A percentile compares a stretch with the other conserved stretches of the same genome.
Conservation (phyloP, 2,888 invertebrate genomes). For the Chaitophorus viminalis region DNA sequence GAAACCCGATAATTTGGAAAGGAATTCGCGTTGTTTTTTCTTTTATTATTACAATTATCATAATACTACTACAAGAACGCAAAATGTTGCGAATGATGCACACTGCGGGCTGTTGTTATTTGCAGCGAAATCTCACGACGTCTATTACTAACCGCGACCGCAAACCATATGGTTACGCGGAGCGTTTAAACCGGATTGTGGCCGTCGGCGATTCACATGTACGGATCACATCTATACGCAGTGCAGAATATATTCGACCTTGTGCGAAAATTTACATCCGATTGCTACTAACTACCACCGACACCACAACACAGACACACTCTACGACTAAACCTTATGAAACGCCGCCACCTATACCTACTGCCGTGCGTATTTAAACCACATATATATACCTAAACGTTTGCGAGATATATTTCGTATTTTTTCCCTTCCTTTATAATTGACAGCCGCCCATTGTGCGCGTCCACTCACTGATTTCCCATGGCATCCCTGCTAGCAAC, state of each 20-base stretch:
- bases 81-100: neutral
- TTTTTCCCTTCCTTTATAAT: constrained; percentile 16
- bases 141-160: neutral
- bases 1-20: neutral
- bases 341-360: neutral
- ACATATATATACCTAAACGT: neutral
- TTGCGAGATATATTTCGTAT: constrained; percentile 9
- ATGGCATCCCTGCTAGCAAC: constrained; percentile 7
- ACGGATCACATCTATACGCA: neutral
- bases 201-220: constrained; percentile 22
- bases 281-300: neutral
- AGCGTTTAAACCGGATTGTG: constrained; percentile 36
- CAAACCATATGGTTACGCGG: constrained; percentile 34
- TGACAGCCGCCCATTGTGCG: constrained; percentile 35
- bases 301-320: neutral
- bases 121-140: constrained; percentile 31
- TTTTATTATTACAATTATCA: neutral
- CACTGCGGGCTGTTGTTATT: no score
- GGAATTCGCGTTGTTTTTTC: neutral
- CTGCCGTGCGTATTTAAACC: neutral
- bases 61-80: neutral
- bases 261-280: constrained; percentile 45
- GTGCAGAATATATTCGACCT: constrained; percentile 25
- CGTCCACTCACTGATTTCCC: constrained; percentile 34
- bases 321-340: neutral